Conservation (phyloP, 2,888 invertebrate genomes). For the Stictocephala bisonia region DNA sequence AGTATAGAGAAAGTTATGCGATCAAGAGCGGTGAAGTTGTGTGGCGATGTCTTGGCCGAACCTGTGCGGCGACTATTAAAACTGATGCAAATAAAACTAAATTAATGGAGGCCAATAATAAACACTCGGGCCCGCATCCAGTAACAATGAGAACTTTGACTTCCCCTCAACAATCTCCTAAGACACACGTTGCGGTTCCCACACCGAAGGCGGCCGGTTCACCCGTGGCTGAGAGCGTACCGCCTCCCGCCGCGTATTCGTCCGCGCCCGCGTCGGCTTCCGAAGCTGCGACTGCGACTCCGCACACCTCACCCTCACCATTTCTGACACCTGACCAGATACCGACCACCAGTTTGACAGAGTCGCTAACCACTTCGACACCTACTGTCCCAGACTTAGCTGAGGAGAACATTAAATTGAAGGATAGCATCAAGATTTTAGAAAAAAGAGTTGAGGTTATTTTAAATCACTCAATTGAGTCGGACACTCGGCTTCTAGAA, state of each 20-base stretch:
- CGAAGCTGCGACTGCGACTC: background rate
- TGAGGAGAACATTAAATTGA: background rate
- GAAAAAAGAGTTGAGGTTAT: constrained; percentile 5
- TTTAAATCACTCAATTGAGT: constrained; percentile 1
- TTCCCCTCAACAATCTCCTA: background rate
- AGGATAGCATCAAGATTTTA: background rate
- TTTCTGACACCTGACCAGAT: no score
- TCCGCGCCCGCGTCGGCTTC: background rate
- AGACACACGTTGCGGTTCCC: background rate
- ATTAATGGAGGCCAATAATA: background rate
- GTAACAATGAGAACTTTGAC: constrained; percentile 4
- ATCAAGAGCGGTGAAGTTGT: background rate
- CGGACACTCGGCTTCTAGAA: background rate
- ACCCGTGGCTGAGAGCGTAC: constrained; percentile 10
- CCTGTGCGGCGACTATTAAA: constrained; percentile 12
- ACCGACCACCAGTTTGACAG: no score
- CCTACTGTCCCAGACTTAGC: background rate
- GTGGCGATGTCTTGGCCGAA: constrained; percentile 4
- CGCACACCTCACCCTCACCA: background rate
- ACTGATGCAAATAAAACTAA: constrained; percentile 11
- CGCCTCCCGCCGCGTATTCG: background rate
- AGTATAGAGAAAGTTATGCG: constrained; percentile 4
- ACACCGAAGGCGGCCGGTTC: background rate
- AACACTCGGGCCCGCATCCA: background rate
- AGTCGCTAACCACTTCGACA: background rate